Base-by-base conservation (phyloP, 64 coral and sea anemone species). In the Acropora yongei region DNA sequence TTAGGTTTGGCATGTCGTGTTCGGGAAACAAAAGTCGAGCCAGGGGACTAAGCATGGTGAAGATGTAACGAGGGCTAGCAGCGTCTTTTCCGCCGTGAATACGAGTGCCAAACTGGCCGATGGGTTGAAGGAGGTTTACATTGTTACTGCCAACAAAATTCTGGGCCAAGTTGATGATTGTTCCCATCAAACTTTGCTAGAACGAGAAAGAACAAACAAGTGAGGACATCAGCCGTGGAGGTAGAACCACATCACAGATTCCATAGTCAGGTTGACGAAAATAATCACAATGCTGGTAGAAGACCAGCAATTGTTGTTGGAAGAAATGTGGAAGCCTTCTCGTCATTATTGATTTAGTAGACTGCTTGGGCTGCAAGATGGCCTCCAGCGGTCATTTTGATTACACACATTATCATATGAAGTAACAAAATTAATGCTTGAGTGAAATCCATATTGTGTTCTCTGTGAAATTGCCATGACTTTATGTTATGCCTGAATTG, bases 101-200 rank as follows among this genome's bases (percentile, higher is more conserved):
- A 30, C 97, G 91, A 12, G 97, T 99, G 76, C 97, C 97, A 91
- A 99, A 99, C 91, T 99, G 97, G n/a, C 97, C 97, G 69, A 99
- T 85, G 19, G 97, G 97, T n/a, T 94, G 87, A 2, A 99, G 80
- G 11, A 99, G 84, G 51, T 96, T 99, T 7, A 99, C 72, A 73
- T 99, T 99, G 68, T 99, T 99, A 89, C 97, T 99, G 39, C 97
- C 97, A 2, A 99, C 94, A 88, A 89, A 99, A 88, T 99, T 99
- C 72, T 99, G 94, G 1, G 97, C 97, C 69, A 99, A 91, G 97
- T 99, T 99, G 69, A 96, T 88, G 88, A 99, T 96, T 12, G 97
- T 99, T 49, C 94, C 89, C 94, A 96, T 96, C 10, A 99, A 86
- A 87, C 97, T 99, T 60, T 51, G 72, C 97, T 99, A 47, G n/a